Evolutionary conservation across 1,140 invertebrate species (phyloP).

Genomic region (Calycopis cecrops): DNA sequence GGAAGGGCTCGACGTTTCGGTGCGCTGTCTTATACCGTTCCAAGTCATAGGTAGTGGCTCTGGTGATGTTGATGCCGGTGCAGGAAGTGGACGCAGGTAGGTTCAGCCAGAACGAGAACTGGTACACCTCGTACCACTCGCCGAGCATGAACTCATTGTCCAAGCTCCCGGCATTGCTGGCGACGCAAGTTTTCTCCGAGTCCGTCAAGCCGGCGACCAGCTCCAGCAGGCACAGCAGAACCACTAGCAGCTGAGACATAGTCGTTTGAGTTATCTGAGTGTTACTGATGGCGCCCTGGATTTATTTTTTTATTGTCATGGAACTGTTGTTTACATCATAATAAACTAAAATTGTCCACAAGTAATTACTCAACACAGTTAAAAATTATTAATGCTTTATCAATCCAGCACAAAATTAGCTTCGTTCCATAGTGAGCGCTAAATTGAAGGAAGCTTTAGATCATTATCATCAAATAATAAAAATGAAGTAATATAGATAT

Average conservation of each 20-base stretch:
- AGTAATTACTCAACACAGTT: no score
- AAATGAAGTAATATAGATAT: no score
- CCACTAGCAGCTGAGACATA: not conserved
- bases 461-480: no score
- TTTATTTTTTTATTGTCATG: no score
- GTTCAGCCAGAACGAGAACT: slow-evolving; percentile 10
- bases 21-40: slow-evolving; percentile 17
- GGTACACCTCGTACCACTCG: slow-evolving; percentile 20
- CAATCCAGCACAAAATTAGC: no score
- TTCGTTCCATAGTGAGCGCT: no score
- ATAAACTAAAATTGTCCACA: no score
- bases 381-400: no score
- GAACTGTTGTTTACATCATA: no score
- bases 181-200: slow-evolving; percentile 12
- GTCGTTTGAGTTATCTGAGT: not conserved
- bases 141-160: slow-evolving; percentile 20
- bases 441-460: no score
- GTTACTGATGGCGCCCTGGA: no score
- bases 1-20: slow-evolving; percentile 4
- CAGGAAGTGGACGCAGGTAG: slow-evolving; percentile 1
- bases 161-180: slow-evolving; percentile 1
- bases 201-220: not conserved
- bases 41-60: slow-evolving; percentile 4
- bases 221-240: not conserved
- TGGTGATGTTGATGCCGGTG: slow-evolving; percentile 3